Evolutionary conservation across 1,140 invertebrate genomes (phyloP).

Genomic region (Sogatella furcifera): DNA sequence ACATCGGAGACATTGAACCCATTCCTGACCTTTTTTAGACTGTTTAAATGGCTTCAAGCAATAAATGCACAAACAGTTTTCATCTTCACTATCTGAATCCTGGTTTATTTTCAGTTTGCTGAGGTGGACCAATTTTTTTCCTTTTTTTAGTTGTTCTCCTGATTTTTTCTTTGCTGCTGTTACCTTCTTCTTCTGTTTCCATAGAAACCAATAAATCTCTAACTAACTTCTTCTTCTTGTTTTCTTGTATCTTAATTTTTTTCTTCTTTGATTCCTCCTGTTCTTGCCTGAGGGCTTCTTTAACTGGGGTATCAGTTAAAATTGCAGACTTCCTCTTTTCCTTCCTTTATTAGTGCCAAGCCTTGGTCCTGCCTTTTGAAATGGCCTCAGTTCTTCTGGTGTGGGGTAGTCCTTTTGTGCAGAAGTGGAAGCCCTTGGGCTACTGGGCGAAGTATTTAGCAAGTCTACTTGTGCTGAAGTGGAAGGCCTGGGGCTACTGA

Average conservation of each 20-base stretch:
- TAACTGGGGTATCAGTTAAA: constrained; percentile 11
- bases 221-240: neutral
- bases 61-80: neutral
- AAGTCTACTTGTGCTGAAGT: neutral
- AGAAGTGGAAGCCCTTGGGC: neutral
- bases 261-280: constrained; percentile 7
- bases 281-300: constrained; percentile 7
- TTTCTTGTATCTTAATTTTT: constrained; percentile 5
- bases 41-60: neutral
- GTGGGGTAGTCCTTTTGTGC: constrained; percentile 1
- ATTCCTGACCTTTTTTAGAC: neutral
- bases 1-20: neutral
- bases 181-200: neutral
- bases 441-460: neutral
- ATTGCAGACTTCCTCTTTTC: constrained; percentile 4
- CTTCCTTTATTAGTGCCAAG: neutral
- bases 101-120: neutral
- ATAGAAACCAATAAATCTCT: neutral
- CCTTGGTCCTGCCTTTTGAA: constrained; percentile 8
- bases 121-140: neutral
- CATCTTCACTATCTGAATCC: neutral
- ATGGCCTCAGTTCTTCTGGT: constrained; percentile 10
- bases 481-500: neutral
- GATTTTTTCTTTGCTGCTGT: neutral
- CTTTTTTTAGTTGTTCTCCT: neutral